Evolutionary conservation across 2,888 invertebrate genomes (phyloP).

Genomic region (Hesperia comma): DNA sequence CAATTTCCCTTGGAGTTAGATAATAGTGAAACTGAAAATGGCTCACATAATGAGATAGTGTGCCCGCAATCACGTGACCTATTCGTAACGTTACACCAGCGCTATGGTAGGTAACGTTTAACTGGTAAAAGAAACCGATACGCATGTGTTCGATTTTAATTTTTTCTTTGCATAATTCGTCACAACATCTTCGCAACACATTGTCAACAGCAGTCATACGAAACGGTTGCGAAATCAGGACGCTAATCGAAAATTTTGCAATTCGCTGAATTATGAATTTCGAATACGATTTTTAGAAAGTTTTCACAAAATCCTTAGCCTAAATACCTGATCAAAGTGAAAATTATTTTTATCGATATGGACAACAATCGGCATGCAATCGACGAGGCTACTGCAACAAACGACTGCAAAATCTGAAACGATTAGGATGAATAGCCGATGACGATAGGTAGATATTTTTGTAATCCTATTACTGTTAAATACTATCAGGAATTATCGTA

Average conservation of each 20-base stretch:
- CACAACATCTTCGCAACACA: slow-evolving; percentile 20
- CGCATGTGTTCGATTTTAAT: slow-evolving; percentile 5
- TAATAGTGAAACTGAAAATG: slow-evolving; percentile 34
- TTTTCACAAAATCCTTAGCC: not conserved
- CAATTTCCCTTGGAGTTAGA: slow-evolving; percentile 27
- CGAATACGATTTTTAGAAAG: not conserved
- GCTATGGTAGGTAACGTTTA: too few relatives aligned
- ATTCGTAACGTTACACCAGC: slow-evolving; percentile 27
- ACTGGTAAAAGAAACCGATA: not conserved
- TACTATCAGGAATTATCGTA: not conserved
- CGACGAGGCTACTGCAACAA: not conserved
- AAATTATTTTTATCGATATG: slow-evolving; percentile 1
- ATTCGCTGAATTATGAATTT: not conserved
- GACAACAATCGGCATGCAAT: not conserved
- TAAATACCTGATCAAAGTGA: not conserved
- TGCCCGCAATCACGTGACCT: slow-evolving; percentile 38
- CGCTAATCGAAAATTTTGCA: slow-evolving; percentile 3
- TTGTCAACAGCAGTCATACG: slow-evolving; percentile 9
- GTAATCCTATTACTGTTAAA: slow-evolving; percentile 3
- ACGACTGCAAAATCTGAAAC: not conserved
- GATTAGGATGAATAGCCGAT: not conserved
- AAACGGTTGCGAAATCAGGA: slow-evolving; percentile 14
- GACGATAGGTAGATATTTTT: not conserved
- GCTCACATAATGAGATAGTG: slow-evolving; percentile 38
- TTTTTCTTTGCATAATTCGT: slow-evolving; percentile 29